These are phyloP conservation scores for Microcebus tavaratra DNA, from an alignment of 2,113 vertebrate genomes.

Conservation along the genomic window DNA sequence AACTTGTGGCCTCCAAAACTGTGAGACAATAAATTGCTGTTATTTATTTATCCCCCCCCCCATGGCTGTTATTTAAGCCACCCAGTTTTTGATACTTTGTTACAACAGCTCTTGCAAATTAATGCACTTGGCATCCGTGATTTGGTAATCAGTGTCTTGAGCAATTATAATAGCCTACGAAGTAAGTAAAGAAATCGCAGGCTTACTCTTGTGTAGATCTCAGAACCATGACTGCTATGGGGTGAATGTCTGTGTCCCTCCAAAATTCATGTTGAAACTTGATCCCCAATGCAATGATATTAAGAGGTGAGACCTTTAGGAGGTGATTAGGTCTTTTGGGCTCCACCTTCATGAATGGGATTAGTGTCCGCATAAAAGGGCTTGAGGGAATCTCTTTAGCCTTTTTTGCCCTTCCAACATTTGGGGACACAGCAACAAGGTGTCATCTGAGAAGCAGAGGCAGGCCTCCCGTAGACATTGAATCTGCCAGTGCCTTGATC, in stretches of 20 bases:
- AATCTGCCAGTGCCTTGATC: neutral
- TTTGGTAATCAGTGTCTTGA: neutral
- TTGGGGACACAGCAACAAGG: neutral
- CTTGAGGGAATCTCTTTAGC: neutral
- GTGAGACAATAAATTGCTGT: neutral
- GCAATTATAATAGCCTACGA: neutral
- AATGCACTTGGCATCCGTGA: neutral
- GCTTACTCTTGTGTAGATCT: neutral
- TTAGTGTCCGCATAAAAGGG: neutral
- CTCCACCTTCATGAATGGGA: neutral
- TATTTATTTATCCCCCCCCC: neutral
- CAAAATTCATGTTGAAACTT: neutral
- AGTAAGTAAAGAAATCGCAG: neutral
- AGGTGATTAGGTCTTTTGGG: neutral
- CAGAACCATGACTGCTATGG: neutral
- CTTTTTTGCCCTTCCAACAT: neutral
- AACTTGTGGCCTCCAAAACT: neutral
- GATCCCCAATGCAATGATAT: neutral
- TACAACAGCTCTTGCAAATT: neutral
- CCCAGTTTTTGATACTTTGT: neutral
- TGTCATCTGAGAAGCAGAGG: neutral
- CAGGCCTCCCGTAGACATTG: neutral
- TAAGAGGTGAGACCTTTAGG: neutral
- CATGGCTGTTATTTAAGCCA: neutral
- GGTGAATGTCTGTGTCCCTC: neutral